These are phyloP conservation scores for Lepus americanus DNA, from an alignment of 2,113 vertebrate species.

Conservation along the genomic window DNA sequence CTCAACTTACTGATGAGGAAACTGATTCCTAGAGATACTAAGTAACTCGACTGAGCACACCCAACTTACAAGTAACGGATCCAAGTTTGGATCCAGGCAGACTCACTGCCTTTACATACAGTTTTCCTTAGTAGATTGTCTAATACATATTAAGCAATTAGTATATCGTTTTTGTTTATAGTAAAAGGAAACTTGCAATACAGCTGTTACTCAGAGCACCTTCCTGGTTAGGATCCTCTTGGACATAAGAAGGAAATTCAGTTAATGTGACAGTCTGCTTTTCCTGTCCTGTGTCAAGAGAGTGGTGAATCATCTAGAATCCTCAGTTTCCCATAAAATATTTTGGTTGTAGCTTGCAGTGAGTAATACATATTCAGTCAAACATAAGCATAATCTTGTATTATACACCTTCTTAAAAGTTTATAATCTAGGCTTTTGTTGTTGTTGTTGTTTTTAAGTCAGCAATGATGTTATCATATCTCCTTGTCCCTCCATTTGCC, in stretches of 20 bases:
- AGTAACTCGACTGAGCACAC: not conserved
- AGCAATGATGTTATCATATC: not conserved
- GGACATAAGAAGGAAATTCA: not conserved
- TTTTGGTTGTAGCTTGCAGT: not conserved
- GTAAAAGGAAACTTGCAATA: not conserved
- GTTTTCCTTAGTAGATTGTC: not conserved
- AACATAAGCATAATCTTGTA: not conserved
- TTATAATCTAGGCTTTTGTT: not conserved
- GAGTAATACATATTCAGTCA: not conserved
- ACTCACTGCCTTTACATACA: not conserved
- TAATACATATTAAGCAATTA: not conserved
- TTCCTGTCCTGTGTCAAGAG: not conserved
- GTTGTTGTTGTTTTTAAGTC: slow-evolving; percentile 25
- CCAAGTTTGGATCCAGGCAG: not conserved
- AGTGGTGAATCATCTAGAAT: not conserved
- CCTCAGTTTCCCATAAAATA: not conserved
- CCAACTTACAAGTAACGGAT: not conserved
- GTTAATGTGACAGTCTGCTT: not conserved
- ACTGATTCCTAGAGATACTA: not conserved
- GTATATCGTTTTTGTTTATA: not conserved
- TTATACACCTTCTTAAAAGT: not conserved
- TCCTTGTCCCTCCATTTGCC: not conserved
- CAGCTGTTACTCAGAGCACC: not conserved
- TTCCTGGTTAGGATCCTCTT: not conserved
- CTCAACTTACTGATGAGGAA: not conserved